phyloP scores from a whole-genome alignment of 2,797 vertebrate genomes.

The Manis crassicaudata region DNA sequence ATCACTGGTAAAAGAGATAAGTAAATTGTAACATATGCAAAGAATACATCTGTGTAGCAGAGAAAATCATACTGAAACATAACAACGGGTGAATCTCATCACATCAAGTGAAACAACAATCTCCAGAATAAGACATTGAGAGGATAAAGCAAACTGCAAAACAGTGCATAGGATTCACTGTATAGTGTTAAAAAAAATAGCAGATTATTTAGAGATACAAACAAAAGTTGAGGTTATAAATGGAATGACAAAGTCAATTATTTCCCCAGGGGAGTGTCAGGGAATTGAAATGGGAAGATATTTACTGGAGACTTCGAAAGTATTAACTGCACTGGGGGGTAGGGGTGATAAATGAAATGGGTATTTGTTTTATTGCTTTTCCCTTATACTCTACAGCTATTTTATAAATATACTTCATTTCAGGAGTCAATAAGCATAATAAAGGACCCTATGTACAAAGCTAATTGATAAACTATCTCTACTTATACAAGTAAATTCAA shows the following conservation, averaged over 20 bases:
- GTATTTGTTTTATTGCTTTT: not conserved
- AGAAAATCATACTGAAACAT: not conserved
- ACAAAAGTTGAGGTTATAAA: not conserved
- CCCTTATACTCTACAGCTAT: not conserved
- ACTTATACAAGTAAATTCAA: not conserved
- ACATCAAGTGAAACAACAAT: not conserved
- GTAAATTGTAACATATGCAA: not conserved
- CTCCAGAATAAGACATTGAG: not conserved
- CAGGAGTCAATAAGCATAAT: not conserved
- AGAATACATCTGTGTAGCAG: not conserved
- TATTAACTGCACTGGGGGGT: too few relatives aligned
- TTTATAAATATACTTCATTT: not conserved
- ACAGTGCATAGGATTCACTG: not conserved
- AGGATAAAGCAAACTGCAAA: not conserved
- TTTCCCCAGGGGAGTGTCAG: not conserved
- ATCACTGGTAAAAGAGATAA: not conserved
- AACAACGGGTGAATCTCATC: not conserved
- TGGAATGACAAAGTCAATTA: not conserved
- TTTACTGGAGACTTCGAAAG: not conserved
- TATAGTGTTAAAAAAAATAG: not conserved
- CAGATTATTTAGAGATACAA: not conserved
- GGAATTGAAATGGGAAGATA: too few relatives aligned
- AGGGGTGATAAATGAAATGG: not conserved
- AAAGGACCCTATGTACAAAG: not conserved
- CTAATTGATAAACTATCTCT: not conserved